Percentiles rank a stretch among this genome's conserved stretches.
These are phyloP conservation scores for Melinaea marsaeus DNA, from an alignment of 2,888 invertebrate genomes.

Conservation along the genomic window DNA sequence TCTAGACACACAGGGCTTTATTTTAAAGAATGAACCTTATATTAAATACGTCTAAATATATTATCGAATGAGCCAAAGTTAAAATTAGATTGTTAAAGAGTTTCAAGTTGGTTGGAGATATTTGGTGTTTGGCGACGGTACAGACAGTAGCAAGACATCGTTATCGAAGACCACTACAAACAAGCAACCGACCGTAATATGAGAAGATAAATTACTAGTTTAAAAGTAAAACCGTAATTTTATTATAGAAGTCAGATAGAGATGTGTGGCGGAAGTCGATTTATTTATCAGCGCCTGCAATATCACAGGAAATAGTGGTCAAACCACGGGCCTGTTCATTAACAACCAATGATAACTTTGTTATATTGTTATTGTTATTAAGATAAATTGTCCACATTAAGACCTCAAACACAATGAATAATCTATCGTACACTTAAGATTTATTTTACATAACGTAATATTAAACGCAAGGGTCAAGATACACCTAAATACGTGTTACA, in stretches of 20 bases:
- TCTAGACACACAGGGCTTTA: too few species aligned
- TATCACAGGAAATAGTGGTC: conserved; percentile 67
- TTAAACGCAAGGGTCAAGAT: conserved; percentile 7
- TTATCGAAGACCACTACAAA: conserved; percentile 51
- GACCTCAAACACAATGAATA: not conserved
- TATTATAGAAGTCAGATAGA: conserved; percentile 15
- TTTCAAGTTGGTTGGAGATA: conserved; percentile 7
- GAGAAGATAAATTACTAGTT: conserved; percentile 15
- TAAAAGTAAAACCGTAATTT: too few species aligned
- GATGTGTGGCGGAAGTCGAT: conserved; percentile 37
- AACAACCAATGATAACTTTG: conserved; percentile 40
- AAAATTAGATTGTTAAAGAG: not conserved
- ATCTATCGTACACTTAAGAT: not conserved
- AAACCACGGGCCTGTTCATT: conserved; percentile 43
- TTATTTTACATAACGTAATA: not conserved
- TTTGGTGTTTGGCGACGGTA: conserved; percentile 40
- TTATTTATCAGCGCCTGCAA: conserved; percentile 50
- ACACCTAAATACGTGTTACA: conserved; percentile 10
- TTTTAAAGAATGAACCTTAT: not conserved
- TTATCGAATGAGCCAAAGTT: too few species aligned
- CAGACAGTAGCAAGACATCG: conserved; percentile 48
- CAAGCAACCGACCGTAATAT: conserved; percentile 67
- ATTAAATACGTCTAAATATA: too few species aligned
- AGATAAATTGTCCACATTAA: conserved; percentile 25
- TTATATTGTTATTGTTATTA: conserved; percentile 27